phyloP scores from a whole-genome alignment of 2,113 vertebrate genomes.

The Shinisaurus crocodilurus region DNA sequence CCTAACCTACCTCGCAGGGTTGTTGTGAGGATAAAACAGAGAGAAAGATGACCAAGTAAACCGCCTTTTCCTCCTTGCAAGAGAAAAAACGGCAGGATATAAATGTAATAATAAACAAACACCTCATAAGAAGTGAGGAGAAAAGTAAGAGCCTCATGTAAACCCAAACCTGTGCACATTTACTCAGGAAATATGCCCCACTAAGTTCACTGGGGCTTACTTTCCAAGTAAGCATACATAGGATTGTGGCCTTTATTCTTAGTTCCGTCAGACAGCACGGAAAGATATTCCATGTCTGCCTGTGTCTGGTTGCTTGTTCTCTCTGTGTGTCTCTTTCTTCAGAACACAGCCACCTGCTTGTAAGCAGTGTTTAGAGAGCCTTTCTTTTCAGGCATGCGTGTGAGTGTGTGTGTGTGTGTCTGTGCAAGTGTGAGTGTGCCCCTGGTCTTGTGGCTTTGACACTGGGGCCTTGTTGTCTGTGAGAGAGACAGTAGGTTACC shows the following conservation, averaged over 20 bases:
- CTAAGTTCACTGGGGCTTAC: background rate
- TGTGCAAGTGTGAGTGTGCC: conserved; percentile 52
- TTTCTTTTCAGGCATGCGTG: conserved; percentile 38
- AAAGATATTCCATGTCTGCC: conserved; percentile 43
- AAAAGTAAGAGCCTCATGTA: background rate
- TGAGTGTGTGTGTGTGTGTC: background rate
- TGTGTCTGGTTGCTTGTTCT: conserved; percentile 42
- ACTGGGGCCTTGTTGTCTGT: conserved; percentile 75
- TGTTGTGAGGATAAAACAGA: too few species aligned
- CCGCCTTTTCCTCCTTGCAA: too few species aligned
- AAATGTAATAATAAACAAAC: too few species aligned
- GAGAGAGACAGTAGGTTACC: conserved; percentile 62
- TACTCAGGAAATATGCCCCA: background rate
- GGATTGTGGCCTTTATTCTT: conserved; percentile 48
- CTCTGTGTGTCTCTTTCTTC: conserved; percentile 53
- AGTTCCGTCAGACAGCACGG: conserved; percentile 60
- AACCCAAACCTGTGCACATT: background rate
- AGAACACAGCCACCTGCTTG: conserved; percentile 64
- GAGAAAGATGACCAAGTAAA: too few species aligned
- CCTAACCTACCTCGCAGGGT: too few species aligned
- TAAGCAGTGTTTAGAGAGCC: conserved; percentile 37
- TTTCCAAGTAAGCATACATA: too few species aligned
- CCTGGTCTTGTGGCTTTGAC: conserved; percentile 76
- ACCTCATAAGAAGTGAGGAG: conserved; percentile 36
- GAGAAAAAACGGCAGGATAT: too few species aligned